Percentiles rank a stretch among this genome's conserved stretches.
Evolutionary conservation across 2,797 vertebrate genomes (phyloP).

Genomic region (Syndactyla subalaris): DNA sequence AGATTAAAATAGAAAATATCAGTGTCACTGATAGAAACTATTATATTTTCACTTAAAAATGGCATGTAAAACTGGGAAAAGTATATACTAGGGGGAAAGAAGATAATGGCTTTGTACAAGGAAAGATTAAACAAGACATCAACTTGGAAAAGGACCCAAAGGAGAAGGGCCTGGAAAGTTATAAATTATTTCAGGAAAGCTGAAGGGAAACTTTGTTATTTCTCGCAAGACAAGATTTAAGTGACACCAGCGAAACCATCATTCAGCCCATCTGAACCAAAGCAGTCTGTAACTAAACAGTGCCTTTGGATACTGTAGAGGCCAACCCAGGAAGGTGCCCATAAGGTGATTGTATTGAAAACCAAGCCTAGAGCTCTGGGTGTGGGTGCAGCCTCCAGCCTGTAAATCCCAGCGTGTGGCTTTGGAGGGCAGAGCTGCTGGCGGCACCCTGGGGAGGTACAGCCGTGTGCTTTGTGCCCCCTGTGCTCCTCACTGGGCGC

Average conservation of each 20-base stretch:
- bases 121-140: not conserved
- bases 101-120: not conserved
- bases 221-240: not conserved
- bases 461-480: not conserved
- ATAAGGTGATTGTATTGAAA: not conserved
- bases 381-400: not conserved
- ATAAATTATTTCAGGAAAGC: not conserved
- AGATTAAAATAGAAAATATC: not conserved
- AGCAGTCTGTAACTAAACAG: not conserved
- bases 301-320: not conserved
- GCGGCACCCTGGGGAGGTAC: not conserved
- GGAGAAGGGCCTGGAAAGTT: not conserved
- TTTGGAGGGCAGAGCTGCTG: not conserved
- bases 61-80: not conserved
- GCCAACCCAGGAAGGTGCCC: not conserved
- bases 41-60: not conserved
- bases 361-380: not conserved
- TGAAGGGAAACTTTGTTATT: not conserved
- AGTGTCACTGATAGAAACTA: not conserved
- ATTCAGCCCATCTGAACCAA: not conserved
- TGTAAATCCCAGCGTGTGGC: not conserved
- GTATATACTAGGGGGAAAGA: not conserved
- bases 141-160: not conserved
- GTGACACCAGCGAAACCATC: accelerated
- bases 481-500: not conserved